Base-by-base conservation (phyloP, 2,113 vertebrate genomes). In the Chinchilla lanigera region DNA sequence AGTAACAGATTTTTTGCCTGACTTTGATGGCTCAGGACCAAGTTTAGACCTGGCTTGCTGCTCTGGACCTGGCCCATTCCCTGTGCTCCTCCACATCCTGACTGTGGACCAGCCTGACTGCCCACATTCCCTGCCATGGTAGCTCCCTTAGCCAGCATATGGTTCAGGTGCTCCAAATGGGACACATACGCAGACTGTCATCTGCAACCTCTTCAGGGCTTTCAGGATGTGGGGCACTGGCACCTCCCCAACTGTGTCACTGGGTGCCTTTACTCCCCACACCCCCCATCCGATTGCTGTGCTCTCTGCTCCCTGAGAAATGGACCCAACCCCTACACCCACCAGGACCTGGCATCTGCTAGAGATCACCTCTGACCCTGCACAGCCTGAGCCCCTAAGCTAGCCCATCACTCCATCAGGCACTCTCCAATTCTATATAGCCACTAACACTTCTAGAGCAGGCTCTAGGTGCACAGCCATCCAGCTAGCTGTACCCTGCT, bases 311-410 rank as follows among this genome's bases (percentile, higher is more conserved):
- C 77, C 85, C 95, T 82, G 94, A 82, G 97, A 97, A 47, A 50
- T 77, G 3, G 6, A 7, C 85, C 73, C 44, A 7, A 88, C 71
- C 69, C 88, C 47, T 38, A 33, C 24, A 52, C 17, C 17, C 20
- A 0, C 0, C 4, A 24, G 33, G 52, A 91, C 86, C 91, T 86
- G 93, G 94, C 98, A 98, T 97, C 98, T 98, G 98, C 95, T 93
- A 56, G 5, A 0, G 41, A 58, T 92, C 87, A 56, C 65, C 38
- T 86, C 86, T 38, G 1, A 86, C 93, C 0, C 9, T 50, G 78
- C 81, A 71, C 60, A 12, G 60, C 0, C 0, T 44, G 0, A 78
- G 44, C 14, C 41, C 75, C 44, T 78, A 78, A 50, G 41, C 54
- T 3, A 33, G 52, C 28, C 77, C 54, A 5, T 1, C 20, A 28